A percentile compares a stretch with the other conserved stretches of the same genome.
Evolutionary conservation across 2,113 vertebrate species (phyloP).

Genomic region (Chunga burmeisteri): DNA sequence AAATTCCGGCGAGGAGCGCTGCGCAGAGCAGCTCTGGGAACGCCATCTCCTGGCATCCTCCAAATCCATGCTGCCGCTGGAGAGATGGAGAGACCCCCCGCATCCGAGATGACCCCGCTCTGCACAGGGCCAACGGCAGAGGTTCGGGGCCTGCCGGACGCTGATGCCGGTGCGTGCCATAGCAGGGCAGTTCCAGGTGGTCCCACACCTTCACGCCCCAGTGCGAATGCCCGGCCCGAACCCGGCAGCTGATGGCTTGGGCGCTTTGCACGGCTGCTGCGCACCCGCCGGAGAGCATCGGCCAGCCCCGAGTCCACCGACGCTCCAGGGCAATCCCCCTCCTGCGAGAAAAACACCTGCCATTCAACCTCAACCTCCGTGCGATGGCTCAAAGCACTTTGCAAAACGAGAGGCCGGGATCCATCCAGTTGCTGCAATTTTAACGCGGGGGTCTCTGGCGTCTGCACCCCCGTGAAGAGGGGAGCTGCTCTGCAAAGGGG

Average conservation of each 20-base stretch:
- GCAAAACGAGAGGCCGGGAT: rapidly evolving
- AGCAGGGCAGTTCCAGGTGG: rapidly evolving
- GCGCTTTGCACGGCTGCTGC: rapidly evolving
- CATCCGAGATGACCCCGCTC: background rate
- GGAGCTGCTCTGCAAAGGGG: background rate
- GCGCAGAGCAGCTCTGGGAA: background rate
- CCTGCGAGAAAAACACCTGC: rapidly evolving
- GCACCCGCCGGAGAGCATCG: rapidly evolving
- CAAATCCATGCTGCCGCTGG: background rate
- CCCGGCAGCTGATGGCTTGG: rapidly evolving
- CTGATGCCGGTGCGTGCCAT: rapidly evolving
- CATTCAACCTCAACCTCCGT: background rate
- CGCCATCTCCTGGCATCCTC: slow-evolving; percentile 46
- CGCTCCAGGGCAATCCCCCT: rapidly evolving
- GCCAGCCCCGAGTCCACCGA: rapidly evolving
- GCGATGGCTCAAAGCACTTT: rapidly evolving
- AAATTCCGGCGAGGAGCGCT: rapidly evolving
- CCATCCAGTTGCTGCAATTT: rapidly evolving
- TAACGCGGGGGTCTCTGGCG: rapidly evolving
- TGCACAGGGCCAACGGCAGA: rapidly evolving
- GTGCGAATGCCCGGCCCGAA: rapidly evolving
- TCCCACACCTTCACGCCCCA: rapidly evolving
- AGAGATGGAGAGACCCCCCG: too few relatives aligned
- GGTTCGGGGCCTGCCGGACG: background rate
- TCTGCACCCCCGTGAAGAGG: rapidly evolving